phyloP scores from a whole-genome alignment of 2,888 invertebrate genomes.

The Acrobasis consociella region DNA sequence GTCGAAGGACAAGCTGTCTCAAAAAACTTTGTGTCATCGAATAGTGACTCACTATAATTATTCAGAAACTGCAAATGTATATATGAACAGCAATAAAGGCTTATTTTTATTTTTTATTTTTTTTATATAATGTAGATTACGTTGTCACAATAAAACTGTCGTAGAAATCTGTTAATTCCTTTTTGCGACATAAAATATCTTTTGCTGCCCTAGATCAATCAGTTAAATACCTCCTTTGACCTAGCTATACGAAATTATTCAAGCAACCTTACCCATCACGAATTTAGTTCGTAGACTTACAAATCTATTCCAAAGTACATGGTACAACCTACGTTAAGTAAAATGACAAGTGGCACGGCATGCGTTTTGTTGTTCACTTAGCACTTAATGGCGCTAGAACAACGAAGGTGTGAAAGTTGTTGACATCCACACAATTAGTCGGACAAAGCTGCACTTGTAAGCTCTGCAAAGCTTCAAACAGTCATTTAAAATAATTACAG shows the following conservation, averaged over 20 bases:
- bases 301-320: constrained; percentile 1
- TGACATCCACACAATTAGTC: constrained; percentile 24
- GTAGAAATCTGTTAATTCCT: too few species aligned
- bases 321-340: constrained; percentile 21
- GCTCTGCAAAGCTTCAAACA: constrained; percentile 1
- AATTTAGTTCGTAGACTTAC: neutral
- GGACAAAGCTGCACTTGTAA: constrained; percentile 17
- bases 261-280: neutral
- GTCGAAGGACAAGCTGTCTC: too few species aligned
- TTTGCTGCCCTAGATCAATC: too few species aligned
- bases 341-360: constrained; percentile 29
- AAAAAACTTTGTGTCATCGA: too few species aligned
- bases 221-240: too few species aligned
- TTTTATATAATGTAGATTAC: too few species aligned
- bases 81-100: too few species aligned
- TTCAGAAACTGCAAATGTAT: too few species aligned
- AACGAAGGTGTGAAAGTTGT: constrained; percentile 36
- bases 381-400: constrained; percentile 29
- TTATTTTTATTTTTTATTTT: too few species aligned
- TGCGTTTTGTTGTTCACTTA: constrained; percentile 30
- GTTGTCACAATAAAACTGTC: too few species aligned
- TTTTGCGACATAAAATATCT: too few species aligned
- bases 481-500: constrained; percentile 16
- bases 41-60: too few species aligned
- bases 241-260: neutral